Percentiles rank a stretch among this genome's conserved stretches.
phyloP scores from a whole-genome alignment of 2,113 vertebrate genomes.

The Pseudonaja textilis region DNA sequence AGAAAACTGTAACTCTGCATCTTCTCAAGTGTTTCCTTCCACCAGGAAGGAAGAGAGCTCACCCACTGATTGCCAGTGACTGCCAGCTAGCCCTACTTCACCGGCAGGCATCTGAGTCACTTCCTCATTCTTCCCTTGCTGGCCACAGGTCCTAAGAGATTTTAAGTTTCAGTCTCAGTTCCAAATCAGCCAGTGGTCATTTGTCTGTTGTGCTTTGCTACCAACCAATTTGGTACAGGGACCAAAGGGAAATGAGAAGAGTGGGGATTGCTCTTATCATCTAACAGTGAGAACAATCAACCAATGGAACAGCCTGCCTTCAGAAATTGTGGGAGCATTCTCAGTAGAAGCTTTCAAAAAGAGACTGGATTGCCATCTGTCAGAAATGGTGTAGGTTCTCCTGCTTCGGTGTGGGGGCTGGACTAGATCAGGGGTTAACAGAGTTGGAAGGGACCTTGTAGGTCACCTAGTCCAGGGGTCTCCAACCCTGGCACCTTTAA shows the following conservation, averaged over 20 bases:
- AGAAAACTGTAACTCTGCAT: neutral
- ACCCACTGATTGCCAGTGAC: neutral
- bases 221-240: neutral
- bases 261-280: neutral
- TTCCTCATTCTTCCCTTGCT: neutral
- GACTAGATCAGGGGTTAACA: no score
- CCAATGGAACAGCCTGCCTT: no score
- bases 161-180: neutral
- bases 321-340: no score
- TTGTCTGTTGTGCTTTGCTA: neutral
- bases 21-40: neutral
- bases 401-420: no score
- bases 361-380: no score
- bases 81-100: neutral
- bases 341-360: no score
- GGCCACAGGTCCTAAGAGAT: neutral
- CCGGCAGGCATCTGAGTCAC: neutral
- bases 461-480: no score
- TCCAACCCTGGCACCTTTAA: no score
- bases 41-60: neutral
- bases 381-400: no score
- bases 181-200: neutral
- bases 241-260: neutral
- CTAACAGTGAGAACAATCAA: no score
- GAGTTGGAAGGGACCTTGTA: no score